Conservation (phyloP, 2,888 invertebrate species). For the Mactromeris polynyma region DNA sequence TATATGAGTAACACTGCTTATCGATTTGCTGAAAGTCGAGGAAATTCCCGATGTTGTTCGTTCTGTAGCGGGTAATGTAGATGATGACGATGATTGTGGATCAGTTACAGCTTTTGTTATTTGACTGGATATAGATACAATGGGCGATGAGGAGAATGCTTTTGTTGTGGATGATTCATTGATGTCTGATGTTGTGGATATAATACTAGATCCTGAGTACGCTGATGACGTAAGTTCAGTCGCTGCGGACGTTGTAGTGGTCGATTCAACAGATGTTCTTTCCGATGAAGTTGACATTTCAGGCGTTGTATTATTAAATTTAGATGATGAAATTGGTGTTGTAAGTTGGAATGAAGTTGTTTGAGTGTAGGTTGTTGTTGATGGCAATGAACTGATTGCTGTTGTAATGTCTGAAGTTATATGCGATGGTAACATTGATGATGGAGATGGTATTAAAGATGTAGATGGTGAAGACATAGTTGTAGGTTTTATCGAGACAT, state of each 20-base stretch:
- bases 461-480: background rate
- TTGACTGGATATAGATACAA: background rate
- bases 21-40: background rate
- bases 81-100: background rate
- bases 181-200: background rate
- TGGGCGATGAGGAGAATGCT: background rate
- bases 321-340: no score
- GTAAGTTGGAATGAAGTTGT: no score
- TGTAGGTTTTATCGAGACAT: background rate
- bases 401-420: background rate
- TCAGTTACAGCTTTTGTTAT: background rate
- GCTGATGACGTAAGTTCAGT: background rate
- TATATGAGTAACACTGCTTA: background rate
- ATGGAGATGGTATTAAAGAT: background rate
- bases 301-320: no score
- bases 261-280: background rate
- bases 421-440: background rate
- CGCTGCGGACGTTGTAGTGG: background rate
- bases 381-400: background rate
- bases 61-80: background rate
- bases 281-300: background rate
- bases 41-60: background rate
- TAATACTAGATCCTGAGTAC: background rate
- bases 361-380: background rate
- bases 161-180: background rate